These are phyloP conservation scores for Oryctolagus cuniculus DNA, from an alignment of 2,113 vertebrate species.

Conservation along the genomic window mOryCun1.1 NC_091438.1:137694001-137694500, in stretches of 20 bases:
- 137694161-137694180: conserved; percentile 47
- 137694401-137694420: conserved; percentile 2
- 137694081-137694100: conserved; percentile 7
- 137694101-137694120: background rate
- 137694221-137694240: conserved; percentile 75
- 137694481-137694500: conserved; percentile 66
- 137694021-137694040: conserved; percentile 21
- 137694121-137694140: conserved; percentile 30
- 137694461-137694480: conserved; percentile 62
- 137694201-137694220: conserved; percentile 67
- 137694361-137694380: conserved; percentile 56
- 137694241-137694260: conserved; percentile 68
- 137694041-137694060: background rate
- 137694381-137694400: conserved; percentile 28
- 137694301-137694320: conserved; percentile 53
- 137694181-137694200: conserved; percentile 40
- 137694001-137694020: conserved; percentile 7
- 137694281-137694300: conserved; percentile 19
- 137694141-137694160: conserved; percentile 54
- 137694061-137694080: conserved; percentile 25
- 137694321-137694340: conserved; percentile 54
- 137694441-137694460: conserved; percentile 26
- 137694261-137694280: conserved; percentile 57
- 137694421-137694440: conserved; percentile 34
- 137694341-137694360: conserved; percentile 52